Conservation (phyloP, 1,140 invertebrate genomes). For the honey bee (Apis mellifera) region Amel_HAv3.1 CM009935.2:3701501-3702000, state of each 20-base stretch:
- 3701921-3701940: not conserved
- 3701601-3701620: too few relatives aligned
- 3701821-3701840: slow-evolving; percentile 2
- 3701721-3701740: too few relatives aligned
- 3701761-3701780: not conserved
- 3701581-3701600: too few relatives aligned
- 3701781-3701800: not conserved
- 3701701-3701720: too few relatives aligned
- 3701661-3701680: too few relatives aligned
- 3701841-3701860: not conserved
- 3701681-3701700: too few relatives aligned
- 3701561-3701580: too few relatives aligned
- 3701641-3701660: too few relatives aligned
- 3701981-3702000: too few relatives aligned
- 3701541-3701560: not conserved
- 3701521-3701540: not conserved
- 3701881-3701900: not conserved
- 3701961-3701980: too few relatives aligned
- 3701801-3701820: not conserved
- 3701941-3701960: not conserved
- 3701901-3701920: not conserved
- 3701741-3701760: not conserved
- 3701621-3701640: too few relatives aligned
- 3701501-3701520: not conserved
- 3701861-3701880: slow-evolving; percentile 1